These are phyloP conservation scores for Synodontis membranacea DNA, from an alignment of 2,113 vertebrate species.

Conservation along the genomic window DNA sequence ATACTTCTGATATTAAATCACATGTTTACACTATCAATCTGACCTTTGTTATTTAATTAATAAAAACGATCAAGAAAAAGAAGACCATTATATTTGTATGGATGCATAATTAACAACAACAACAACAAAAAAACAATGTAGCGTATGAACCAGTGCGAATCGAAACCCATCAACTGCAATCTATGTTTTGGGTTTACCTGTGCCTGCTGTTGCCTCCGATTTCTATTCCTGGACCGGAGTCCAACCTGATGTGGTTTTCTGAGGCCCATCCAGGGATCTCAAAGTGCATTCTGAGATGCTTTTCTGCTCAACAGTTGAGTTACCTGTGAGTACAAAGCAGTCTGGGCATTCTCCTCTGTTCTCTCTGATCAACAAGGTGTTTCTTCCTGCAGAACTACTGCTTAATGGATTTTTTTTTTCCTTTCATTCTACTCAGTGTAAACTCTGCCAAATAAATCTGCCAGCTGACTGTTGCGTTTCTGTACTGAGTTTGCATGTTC, in stretches of 20 bases:
- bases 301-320: not conserved
- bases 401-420: not conserved
- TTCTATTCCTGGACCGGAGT: not conserved
- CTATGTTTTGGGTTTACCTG: not conserved
- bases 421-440: not conserved
- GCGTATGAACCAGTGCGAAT: not conserved
- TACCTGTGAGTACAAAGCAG: not conserved
- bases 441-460: no score
- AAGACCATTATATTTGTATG: not conserved
- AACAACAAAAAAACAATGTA: not conserved
- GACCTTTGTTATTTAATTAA: conserved; percentile 28
- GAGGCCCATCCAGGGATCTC: not conserved
- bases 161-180: not conserved
- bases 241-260: not conserved
- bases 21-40: conserved; percentile 67
- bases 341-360: not conserved
- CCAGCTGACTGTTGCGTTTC: no score
- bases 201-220: not conserved
- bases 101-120: conserved; percentile 7
- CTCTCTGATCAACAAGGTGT: not conserved
- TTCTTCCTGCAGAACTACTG: not conserved
- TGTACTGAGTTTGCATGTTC: no score
- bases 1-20: conserved; percentile 81
- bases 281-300: not conserved
- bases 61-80: not conserved